Conservation (phyloP, 2,113 vertebrate species). For the Thomomys bottae region DNA sequence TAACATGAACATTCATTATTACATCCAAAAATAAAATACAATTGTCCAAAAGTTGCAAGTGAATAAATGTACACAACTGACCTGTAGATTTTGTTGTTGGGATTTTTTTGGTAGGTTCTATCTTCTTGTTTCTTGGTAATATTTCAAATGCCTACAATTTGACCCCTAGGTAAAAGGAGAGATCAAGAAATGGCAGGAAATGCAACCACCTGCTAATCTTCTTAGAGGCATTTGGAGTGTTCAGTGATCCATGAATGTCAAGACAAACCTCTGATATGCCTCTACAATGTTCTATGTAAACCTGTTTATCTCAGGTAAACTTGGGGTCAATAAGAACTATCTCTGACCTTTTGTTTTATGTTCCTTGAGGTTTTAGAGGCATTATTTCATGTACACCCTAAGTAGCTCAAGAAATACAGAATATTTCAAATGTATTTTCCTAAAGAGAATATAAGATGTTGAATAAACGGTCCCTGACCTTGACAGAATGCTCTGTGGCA, state of each 20-base stretch:
- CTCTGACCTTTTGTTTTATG: constrained; percentile 28
- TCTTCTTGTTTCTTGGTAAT: constrained; percentile 51
- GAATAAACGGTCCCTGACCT: not conserved
- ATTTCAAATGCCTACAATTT: constrained; percentile 58
- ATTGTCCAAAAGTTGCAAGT: not conserved
- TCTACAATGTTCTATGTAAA: constrained; percentile 56
- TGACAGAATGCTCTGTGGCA: not conserved
- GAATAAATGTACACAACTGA: not conserved
- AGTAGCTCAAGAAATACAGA: not conserved
- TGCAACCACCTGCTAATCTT: constrained; percentile 71
- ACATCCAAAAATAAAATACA: constrained; percentile 26
- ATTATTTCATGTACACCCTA: not conserved
- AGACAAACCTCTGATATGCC: constrained; percentile 62
- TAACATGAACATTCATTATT: constrained; percentile 16
- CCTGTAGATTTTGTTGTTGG: too few species aligned
- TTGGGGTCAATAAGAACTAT: constrained; percentile 56
- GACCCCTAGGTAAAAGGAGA: constrained; percentile 62
- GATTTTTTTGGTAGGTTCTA: constrained; percentile 21
- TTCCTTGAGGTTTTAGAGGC: not conserved
- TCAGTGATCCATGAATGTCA: constrained; percentile 79
- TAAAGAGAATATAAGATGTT: not conserved
- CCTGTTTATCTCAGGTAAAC: constrained; percentile 66
- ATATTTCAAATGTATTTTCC: constrained; percentile 22
- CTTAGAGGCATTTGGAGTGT: constrained; percentile 72
- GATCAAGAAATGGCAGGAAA: constrained; percentile 69